phyloP scores from a whole-genome alignment of 2,113 vertebrate genomes.

The Epinephelus moara region DNA sequence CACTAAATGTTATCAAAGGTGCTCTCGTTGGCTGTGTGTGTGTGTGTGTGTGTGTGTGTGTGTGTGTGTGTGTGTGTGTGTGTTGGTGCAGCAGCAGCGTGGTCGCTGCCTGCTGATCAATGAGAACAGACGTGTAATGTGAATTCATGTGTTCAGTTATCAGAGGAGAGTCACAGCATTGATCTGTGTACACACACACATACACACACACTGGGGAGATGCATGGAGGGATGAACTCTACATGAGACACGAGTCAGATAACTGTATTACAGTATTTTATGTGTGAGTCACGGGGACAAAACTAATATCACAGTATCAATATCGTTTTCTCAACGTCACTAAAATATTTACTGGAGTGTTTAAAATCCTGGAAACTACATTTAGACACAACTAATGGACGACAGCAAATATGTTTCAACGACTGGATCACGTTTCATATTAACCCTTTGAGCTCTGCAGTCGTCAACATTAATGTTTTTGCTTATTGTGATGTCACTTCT shows the following conservation, averaged over 20 bases:
- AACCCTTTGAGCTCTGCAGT: too few relatives aligned
- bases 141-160: constrained; percentile 78
- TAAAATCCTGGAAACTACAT: not conserved
- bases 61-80: constrained; percentile 10
- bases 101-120: constrained; percentile 20
- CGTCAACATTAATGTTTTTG: too few relatives aligned
- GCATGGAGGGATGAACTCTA: not conserved
- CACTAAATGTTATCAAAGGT: constrained; percentile 7
- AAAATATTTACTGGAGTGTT: not conserved
- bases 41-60: constrained; percentile 11
- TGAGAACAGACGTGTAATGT: constrained; percentile 61
- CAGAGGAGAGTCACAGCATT: constrained; percentile 69
- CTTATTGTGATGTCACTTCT: too few relatives aligned
- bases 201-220: too few relatives aligned
- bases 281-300: not conserved
- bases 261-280: not conserved
- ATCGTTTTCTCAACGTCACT: not conserved
- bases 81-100: not conserved
- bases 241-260: not conserved
- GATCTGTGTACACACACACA: constrained; percentile 63
- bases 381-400: too few relatives aligned
- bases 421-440: too few relatives aligned
- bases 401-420: too few relatives aligned
- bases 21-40: not conserved
- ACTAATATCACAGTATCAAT: not conserved